Evolutionary conservation across 2,113 vertebrate genomes (phyloP), one percentile per base, ranked within the genome.

Genomic region (Empidonax traillii): DNA sequence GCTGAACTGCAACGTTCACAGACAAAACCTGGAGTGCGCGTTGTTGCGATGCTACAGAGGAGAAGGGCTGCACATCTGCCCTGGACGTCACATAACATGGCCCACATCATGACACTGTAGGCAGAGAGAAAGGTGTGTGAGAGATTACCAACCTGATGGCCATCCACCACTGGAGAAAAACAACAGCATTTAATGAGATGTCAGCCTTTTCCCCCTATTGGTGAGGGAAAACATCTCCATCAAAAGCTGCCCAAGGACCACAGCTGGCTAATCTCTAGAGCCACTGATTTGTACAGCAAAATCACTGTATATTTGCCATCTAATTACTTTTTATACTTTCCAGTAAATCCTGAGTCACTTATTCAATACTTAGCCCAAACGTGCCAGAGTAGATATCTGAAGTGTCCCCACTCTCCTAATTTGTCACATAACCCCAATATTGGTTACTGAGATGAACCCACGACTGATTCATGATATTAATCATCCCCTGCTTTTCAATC

Each of bases 21-120:
- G 76, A 23, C 31, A 67, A 61, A 77, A 74, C 15, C 33, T 39
- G 41, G 24, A 52, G 28, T 3, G 18, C 67, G 63, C 2, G 0
- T 2, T 17, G 30, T 3, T 27, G 56, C 0, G 0, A 43, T 3
- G 37, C 17, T 24, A 2, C 72, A 68, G 63, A 28, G 23, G 10
- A 75, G 43, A 41, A 43, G 12, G 22, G 17, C 30, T 44, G 44
- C 39, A 43, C 33, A 39, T 41, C 49, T 76, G 59, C 49, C 33
- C 53, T 47, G 19, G 17, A 56, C n/a, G 35, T 73, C 68, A 65
- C 1, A 1, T 11, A 37, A 24, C 44, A 15, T 0, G 13, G 44
- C 12, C 66, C 18, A 47, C 33, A 44, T 37, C 22, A 12, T 1
- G 1, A 9, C 33, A 33, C 23, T 53, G 61, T 20, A 68, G 75